Evolutionary conservation across 2,888 invertebrate genomes (phyloP).

Genomic region (Ariolimax columbianus): DNA sequence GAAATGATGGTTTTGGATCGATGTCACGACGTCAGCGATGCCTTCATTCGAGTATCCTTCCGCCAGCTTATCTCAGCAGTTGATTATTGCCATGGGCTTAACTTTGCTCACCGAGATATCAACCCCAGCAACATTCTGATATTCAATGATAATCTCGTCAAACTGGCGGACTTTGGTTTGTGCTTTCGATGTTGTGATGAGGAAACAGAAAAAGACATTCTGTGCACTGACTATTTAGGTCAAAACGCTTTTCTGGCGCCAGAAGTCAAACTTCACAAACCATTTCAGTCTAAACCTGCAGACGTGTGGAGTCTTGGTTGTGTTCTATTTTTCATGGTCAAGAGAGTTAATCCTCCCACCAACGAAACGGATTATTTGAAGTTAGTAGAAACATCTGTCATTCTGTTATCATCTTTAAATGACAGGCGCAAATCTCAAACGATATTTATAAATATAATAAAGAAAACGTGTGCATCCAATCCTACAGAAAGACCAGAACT

Average conservation of each 20-base stretch:
- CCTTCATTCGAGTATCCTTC: conserved; percentile 41
- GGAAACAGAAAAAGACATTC: conserved; percentile 8
- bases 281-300: conserved; percentile 51
- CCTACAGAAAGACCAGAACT: background rate
- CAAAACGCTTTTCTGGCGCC: conserved; percentile 58
- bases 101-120: conserved; percentile 58
- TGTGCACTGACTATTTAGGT: conserved; percentile 56
- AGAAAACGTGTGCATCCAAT: background rate
- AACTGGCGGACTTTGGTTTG: conserved; percentile 59
- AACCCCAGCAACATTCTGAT: conserved; percentile 60
- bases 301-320: conserved; percentile 61
- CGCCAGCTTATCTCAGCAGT: conserved; percentile 55
- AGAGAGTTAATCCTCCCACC: conserved; percentile 40
- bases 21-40: conserved; percentile 22
- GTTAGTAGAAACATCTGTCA: background rate
- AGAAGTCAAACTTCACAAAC: conserved; percentile 52
- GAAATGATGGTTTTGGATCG: conserved; percentile 48
- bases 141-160: conserved; percentile 48
- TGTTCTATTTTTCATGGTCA: conserved; percentile 55
- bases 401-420: background rate
- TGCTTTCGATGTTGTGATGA: conserved; percentile 52
- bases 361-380: conserved; percentile 10
- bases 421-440: background rate
- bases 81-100: conserved; percentile 53
- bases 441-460: background rate